Percentiles rank a stretch among this genome's conserved stretches.
These are phyloP conservation scores for Rosalia funebris DNA, from an alignment of 2,888 invertebrate genomes.

Conservation along the genomic window DNA sequence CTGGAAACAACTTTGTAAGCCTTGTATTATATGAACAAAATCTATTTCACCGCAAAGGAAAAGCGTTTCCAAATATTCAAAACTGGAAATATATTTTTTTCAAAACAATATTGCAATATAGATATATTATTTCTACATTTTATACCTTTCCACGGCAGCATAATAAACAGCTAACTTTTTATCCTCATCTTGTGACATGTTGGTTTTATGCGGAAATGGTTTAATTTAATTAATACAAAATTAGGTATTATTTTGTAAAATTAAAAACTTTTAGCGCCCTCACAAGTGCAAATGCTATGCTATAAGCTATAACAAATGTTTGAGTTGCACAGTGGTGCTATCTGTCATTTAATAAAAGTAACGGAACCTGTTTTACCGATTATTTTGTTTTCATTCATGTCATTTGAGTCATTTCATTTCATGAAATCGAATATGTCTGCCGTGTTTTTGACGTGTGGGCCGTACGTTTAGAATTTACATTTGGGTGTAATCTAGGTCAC, in stretches of 20 bases:
- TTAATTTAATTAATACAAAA: no score
- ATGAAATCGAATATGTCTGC: constrained; percentile 37
- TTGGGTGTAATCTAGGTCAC: constrained; percentile 26
- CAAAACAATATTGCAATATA: neutral
- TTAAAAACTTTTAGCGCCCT: no score
- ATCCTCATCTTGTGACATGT: constrained; percentile 28
- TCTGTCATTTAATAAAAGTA: neutral
- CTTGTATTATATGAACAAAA: constrained; percentile 16
- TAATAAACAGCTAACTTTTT: constrained; percentile 12
- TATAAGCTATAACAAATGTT: no score
- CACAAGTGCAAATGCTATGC: no score
- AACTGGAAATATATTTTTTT: constrained; percentile 25
- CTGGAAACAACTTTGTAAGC: constrained; percentile 25
- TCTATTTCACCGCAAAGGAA: constrained; percentile 20
- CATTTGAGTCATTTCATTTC: constrained; percentile 20
- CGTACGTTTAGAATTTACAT: constrained; percentile 30
- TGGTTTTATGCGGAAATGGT: neutral
- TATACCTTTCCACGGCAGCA: constrained; percentile 30
- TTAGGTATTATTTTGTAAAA: no score
- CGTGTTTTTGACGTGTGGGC: constrained; percentile 37
- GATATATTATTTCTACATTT: no score
- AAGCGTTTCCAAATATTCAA: constrained; percentile 29
- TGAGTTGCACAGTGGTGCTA: neutral
- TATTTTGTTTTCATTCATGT: constrained; percentile 18
- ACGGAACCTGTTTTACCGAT: constrained; percentile 17